Evolutionary conservation across 2,113 vertebrate species (phyloP).

Genomic region (Puffinus mauretanicus): DNA sequence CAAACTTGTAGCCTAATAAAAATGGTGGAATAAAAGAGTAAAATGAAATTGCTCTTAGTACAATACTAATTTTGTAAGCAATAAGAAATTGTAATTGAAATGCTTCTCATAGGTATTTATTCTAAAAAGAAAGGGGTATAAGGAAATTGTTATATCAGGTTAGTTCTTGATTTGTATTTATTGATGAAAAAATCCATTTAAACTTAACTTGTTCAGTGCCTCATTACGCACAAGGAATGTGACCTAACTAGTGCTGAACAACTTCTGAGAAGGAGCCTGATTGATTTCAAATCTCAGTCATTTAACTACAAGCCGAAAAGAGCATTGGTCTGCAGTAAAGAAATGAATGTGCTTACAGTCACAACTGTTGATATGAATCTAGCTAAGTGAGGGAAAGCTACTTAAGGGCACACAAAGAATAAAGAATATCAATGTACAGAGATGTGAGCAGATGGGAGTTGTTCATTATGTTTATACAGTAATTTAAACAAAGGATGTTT

Average conservation of each 20-base stretch:
- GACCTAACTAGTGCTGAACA: background rate
- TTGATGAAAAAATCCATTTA: background rate
- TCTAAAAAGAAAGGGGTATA: background rate
- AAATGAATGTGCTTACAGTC: background rate
- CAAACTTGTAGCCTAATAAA: background rate
- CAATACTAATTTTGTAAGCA: background rate
- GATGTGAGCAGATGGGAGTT: background rate
- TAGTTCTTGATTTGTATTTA: background rate
- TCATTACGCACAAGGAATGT: background rate
- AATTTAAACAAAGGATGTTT: background rate
- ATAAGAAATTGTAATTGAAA: background rate
- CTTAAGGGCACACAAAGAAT: background rate
- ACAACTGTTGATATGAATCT: background rate
- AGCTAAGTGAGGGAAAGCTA: background rate
- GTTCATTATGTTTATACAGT: background rate
- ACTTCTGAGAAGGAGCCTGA: background rate
- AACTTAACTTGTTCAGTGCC: background rate
- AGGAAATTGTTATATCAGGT: background rate
- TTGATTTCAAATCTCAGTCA: constrained; percentile 11
- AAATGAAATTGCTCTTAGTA: background rate
- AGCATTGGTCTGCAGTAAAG: background rate
- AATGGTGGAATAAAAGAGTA: background rate
- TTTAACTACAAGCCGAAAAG: background rate
- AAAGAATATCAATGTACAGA: background rate
- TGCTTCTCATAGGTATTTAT: background rate